Conservation (phyloP, 2,113 vertebrate genomes). For the Taxidea taxus region DNA sequence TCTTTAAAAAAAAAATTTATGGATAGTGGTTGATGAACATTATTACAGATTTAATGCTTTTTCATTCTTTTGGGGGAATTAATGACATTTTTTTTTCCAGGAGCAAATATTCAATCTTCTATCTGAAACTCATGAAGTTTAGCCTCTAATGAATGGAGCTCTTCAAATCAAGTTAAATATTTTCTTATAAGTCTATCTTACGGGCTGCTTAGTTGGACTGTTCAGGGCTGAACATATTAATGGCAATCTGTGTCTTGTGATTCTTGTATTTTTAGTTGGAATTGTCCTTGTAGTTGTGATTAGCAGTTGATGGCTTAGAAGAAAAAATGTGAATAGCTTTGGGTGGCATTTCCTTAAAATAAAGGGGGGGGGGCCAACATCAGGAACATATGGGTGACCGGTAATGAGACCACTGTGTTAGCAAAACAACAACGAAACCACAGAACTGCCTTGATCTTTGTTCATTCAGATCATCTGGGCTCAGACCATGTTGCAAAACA, state of each 20-base stretch:
- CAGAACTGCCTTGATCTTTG: neutral
- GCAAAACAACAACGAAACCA: neutral
- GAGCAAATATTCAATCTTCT: conserved; percentile 38
- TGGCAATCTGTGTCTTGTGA: conserved; percentile 33
- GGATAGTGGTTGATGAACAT: neutral
- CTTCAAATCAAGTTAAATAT: conserved; percentile 43
- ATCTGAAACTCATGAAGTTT: conserved; percentile 37
- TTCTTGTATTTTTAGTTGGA: conserved; percentile 45
- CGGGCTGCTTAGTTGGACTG: neutral
- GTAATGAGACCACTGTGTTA: conserved; percentile 33
- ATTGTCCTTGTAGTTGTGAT: conserved; percentile 48
- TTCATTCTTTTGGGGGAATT: conserved; percentile 27
- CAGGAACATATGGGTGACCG: conserved; percentile 30
- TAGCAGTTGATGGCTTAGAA: conserved; percentile 40
- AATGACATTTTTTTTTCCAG: neutral
- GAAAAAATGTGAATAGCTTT: neutral
- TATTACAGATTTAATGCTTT: neutral
- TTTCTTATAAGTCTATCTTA: neutral
- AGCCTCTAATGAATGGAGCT: conserved; percentile 4
- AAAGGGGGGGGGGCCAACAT: neutral
- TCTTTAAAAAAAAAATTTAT: no score
- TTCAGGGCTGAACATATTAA: neutral
- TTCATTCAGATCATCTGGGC: neutral
- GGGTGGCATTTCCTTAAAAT: conserved; percentile 30
- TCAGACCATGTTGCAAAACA: neutral